Evolutionary conservation across 2,797 vertebrate genomes (phyloP).

Genomic region (Betta splendens): DNA sequence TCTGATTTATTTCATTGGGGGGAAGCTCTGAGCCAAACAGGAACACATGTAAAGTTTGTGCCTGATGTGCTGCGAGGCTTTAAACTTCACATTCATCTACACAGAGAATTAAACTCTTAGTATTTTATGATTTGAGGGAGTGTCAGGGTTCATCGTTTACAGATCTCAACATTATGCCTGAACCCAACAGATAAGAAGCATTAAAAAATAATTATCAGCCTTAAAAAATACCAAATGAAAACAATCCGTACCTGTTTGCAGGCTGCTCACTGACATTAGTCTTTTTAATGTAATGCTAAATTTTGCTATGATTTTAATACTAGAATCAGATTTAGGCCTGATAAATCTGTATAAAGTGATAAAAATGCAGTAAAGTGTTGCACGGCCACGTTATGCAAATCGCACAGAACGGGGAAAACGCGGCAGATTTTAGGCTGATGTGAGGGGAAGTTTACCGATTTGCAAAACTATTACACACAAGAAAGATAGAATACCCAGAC

Average conservation of each 20-base stretch:
- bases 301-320: too few relatives aligned
- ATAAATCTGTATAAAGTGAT: background rate
- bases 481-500: background rate
- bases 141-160: background rate
- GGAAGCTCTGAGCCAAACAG: constrained; percentile 43
- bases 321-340: background rate
- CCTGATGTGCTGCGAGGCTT: constrained; percentile 26
- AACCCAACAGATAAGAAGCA: background rate
- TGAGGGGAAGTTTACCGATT: background rate
- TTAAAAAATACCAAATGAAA: background rate
- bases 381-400: background rate
- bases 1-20: constrained; percentile 32
- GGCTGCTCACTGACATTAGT: background rate
- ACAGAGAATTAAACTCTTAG: background rate
- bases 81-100: background rate
- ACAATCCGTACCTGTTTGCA: background rate
- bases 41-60: constrained; percentile 48
- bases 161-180: background rate
- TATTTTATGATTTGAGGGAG: background rate
- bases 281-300: too few relatives aligned
- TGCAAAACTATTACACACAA: constrained; percentile 7
- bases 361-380: background rate
- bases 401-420: background rate
- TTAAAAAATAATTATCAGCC: background rate
- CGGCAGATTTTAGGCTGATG: background rate